Evolutionary conservation across 2,113 vertebrate genomes (phyloP).

Genomic region (Labeo rohita): DNA sequence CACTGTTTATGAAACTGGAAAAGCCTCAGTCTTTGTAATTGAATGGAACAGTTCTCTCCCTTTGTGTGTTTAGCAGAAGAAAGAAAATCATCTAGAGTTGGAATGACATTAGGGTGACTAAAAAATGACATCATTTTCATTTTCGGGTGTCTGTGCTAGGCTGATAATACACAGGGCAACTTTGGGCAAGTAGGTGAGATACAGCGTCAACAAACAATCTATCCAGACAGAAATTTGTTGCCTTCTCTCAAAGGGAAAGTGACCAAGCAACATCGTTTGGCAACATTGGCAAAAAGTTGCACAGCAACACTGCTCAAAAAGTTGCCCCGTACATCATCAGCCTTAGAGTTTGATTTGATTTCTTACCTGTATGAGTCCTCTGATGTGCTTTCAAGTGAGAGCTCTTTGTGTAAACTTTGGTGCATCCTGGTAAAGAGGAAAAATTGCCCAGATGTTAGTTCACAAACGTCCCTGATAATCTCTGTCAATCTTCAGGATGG

Average conservation of each 20-base stretch:
- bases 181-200: too few species aligned
- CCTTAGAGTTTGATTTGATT: constrained; percentile 17
- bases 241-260: too few species aligned
- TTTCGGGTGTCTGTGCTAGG: background rate
- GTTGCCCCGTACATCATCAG: too few species aligned
- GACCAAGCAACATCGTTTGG: too few species aligned
- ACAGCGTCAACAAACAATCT: too few species aligned
- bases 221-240: too few species aligned
- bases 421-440: constrained; percentile 78
- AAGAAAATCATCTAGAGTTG: background rate
- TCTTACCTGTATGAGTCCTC: constrained; percentile 90
- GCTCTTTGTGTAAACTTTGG: constrained; percentile 94
- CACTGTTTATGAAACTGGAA: background rate
- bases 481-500: background rate
- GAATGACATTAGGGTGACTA: background rate
- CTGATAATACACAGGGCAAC: too few species aligned
- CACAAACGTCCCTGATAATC: background rate
- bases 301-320: too few species aligned
- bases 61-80: background rate
- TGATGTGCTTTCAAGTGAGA: constrained; percentile 94
- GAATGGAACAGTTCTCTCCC: background rate
- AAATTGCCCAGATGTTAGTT: constrained; percentile 13
- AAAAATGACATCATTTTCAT: background rate
- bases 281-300: too few species aligned
- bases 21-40: background rate